Evolutionary conservation across 2,113 vertebrate genomes (phyloP).

Genomic region (Spea bombifrons): DNA sequence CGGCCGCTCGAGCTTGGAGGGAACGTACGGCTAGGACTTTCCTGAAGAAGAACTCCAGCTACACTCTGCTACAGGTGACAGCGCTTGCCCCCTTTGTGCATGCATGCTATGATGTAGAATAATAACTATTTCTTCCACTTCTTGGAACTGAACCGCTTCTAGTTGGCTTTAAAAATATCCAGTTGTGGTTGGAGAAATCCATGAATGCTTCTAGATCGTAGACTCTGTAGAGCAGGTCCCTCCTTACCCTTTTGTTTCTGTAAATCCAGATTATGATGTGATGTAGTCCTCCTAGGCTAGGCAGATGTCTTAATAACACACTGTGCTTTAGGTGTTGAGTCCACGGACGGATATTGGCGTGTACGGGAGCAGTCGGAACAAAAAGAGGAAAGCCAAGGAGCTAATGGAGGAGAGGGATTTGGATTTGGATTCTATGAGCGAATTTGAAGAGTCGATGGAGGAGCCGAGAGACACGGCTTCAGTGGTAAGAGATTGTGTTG

Average conservation of each 20-base stretch:
- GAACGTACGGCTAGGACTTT: conserved; percentile 93
- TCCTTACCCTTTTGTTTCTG: too few species aligned
- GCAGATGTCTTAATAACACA: too few species aligned
- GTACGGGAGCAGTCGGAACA: conserved; percentile 91
- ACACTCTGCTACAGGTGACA: conserved; percentile 86
- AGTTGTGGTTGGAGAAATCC: too few species aligned
- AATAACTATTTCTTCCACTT: too few species aligned
- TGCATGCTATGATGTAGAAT: too few species aligned
- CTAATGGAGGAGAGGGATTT: conserved; percentile 90
- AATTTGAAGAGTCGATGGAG: conserved; percentile 83
- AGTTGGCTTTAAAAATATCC: too few species aligned
- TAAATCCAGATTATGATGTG: too few species aligned
- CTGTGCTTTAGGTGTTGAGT: conserved; percentile 81
- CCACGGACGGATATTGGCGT: conserved; percentile 91
- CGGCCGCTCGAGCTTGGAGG: conserved; percentile 89
- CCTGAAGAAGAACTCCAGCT: conserved; percentile 97
- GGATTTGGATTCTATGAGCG: conserved; percentile 85
- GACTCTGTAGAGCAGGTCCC: too few species aligned
- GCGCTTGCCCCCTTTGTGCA: background rate
- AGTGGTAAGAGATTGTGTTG: conserved; percentile 69
- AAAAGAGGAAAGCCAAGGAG: conserved; percentile 87
- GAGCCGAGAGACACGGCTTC: conserved; percentile 82
- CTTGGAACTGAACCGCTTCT: too few species aligned
- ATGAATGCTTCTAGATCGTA: too few species aligned
- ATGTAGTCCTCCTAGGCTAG: too few species aligned